These are phyloP conservation scores for Urophycis tenuis DNA, from an alignment of 2,797 vertebrate species.

Conservation along the genomic window DNA sequence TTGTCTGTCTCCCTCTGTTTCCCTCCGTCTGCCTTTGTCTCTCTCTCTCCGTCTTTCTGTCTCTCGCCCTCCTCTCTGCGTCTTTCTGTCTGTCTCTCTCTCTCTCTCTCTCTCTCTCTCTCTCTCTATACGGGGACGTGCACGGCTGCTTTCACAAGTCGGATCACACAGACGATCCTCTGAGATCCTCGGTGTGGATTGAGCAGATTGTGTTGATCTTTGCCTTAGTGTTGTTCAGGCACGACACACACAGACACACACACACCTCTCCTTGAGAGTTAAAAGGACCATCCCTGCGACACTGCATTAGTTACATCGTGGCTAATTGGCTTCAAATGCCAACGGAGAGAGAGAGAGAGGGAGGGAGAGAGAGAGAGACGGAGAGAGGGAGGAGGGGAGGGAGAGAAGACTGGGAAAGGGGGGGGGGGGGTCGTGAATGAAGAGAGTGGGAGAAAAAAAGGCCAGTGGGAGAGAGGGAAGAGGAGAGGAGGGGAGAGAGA, in stretches of 20 bases:
- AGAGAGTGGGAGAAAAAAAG: too few species aligned
- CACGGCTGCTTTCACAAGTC: conserved; percentile 4
- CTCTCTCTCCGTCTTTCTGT: not conserved
- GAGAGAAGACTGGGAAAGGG: conserved; percentile 17
- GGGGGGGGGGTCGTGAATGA: not conserved
- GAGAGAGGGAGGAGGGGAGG: not conserved
- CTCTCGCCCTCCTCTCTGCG: not conserved
- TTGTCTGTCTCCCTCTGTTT: not conserved
- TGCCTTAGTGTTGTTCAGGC: conserved; percentile 10
- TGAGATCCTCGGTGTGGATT: conserved; percentile 30
- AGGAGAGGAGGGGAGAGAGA: too few species aligned
- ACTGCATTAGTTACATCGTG: conserved; percentile 30
- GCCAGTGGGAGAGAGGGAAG: too few species aligned
- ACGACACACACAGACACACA: conserved; percentile 27
- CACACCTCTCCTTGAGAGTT: conserved; percentile 1
- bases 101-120: not conserved
- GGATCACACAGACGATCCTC: conserved; percentile 15
- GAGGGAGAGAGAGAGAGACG: conserved; percentile 4
- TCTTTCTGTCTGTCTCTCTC: not conserved
- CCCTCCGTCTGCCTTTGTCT: not conserved
- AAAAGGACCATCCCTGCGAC: conserved; percentile 12
- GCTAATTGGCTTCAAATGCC: conserved; percentile 58
- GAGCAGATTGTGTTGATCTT: conserved; percentile 45
- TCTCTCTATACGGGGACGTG: not conserved
- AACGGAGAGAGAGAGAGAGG: conserved; percentile 15